phyloP scores from a whole-genome alignment of 2,113 vertebrate genomes.

The Indri indri region DNA sequence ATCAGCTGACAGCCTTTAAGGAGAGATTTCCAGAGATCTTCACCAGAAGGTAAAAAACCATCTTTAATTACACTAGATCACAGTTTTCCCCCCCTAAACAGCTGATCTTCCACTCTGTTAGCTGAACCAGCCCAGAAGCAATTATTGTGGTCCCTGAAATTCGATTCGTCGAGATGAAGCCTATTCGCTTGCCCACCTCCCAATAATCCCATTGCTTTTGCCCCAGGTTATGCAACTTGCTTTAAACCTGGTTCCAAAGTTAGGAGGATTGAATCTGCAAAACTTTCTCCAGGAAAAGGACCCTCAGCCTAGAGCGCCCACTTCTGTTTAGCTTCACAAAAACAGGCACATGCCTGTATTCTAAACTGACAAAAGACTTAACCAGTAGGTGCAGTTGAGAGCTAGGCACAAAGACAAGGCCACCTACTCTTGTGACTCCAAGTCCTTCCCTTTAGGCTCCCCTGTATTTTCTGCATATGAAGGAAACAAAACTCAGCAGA shows the following conservation, averaged over 20 bases:
- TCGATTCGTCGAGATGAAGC: not conserved
- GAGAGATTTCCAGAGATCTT: not conserved
- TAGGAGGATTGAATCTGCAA: not conserved
- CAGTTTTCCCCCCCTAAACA: not conserved
- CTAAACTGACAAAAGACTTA: not conserved
- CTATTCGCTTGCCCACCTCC: not conserved
- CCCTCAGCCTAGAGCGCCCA: not conserved
- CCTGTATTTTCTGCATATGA: not conserved
- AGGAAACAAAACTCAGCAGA: not conserved
- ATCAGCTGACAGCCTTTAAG: not conserved
- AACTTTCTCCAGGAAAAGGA: not conserved
- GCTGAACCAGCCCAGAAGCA: not conserved
- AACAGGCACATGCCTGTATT: fast-evolving
- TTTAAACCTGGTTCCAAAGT: not conserved
- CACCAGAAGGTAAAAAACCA: not conserved
- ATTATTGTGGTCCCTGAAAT: not conserved
- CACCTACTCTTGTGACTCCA: not conserved
- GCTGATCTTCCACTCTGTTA: not conserved
- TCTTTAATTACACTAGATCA: not conserved
- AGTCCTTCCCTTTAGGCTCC: not conserved
- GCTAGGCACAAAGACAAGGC: not conserved
- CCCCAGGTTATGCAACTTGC: not conserved
- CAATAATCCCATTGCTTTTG: not conserved
- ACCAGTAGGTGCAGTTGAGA: not conserved
- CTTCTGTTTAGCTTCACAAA: not conserved